phyloP scores from a whole-genome alignment of 2,113 vertebrate species.

The Ptilonorhynchus violaceus region DNA sequence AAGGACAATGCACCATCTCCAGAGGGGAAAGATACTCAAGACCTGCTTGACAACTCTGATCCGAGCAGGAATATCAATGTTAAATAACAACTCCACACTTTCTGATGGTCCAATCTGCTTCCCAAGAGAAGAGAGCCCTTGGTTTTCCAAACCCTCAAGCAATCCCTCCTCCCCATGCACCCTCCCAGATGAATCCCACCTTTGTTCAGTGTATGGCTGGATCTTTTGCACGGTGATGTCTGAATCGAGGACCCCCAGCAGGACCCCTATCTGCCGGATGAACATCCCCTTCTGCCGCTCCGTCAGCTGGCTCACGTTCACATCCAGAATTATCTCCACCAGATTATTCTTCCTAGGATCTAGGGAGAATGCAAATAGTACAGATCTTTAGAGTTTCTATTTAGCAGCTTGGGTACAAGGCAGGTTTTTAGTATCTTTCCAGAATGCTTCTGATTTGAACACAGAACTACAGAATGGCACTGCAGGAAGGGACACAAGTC shows the following conservation, averaged over 20 bases:
- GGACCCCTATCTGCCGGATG: constrained; percentile 92
- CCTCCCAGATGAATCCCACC: constrained; percentile 67
- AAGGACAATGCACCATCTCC: neutral
- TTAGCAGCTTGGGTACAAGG: neutral
- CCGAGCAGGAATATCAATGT: fast-evolving
- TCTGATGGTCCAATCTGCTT: neutral
- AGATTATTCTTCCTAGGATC: constrained; percentile 87
- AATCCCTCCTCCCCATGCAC: neutral
- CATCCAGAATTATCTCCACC: constrained; percentile 94
- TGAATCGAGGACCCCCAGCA: constrained; percentile 92
- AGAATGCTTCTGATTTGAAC: neutral
- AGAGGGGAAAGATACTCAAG: neutral
- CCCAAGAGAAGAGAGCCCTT: neutral
- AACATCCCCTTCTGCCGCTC: constrained; percentile 95
- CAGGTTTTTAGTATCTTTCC: neutral
- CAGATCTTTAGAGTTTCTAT: neutral
- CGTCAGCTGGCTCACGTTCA: constrained; percentile 86
- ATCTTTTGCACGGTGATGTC: constrained; percentile 94
- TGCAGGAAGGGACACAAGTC: neutral
- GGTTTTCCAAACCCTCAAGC: neutral
- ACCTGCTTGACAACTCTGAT: neutral
- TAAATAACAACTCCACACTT: neutral
- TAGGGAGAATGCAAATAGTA: constrained; percentile 31
- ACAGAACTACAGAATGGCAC: neutral
- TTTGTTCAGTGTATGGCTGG: constrained; percentile 90